A percentile compares a stretch with the other conserved stretches of the same genome.
Evolutionary conservation across 2,888 invertebrate species (phyloP).

Genomic region (Sussaba pulchella): DNA sequence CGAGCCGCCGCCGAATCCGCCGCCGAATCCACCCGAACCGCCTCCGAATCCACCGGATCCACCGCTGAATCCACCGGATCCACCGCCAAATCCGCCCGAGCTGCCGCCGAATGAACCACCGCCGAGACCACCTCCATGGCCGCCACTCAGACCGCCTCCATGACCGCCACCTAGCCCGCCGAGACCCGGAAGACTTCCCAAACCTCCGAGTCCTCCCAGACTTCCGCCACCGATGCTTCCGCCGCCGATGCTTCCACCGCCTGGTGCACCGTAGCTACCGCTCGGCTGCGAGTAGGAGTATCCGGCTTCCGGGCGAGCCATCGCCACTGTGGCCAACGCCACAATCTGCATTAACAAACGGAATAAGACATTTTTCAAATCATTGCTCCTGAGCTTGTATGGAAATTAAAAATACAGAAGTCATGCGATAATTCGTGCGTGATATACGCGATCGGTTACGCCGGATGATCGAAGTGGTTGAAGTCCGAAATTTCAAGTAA

Average conservation of each 20-base stretch:
- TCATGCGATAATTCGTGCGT: neutral
- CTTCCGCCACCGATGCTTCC: slow-evolving; percentile 49
- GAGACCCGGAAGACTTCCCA: slow-evolving; percentile 65
- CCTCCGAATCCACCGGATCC: slow-evolving; percentile 79
- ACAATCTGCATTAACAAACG: slow-evolving; percentile 76
- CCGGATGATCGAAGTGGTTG: no score
- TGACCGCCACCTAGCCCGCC: slow-evolving; percentile 63
- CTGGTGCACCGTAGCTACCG: slow-evolving; percentile 78
- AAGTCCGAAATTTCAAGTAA: no score
- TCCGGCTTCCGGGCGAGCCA: slow-evolving; percentile 83
- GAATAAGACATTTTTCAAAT: neutral
- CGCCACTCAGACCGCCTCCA: slow-evolving; percentile 60
- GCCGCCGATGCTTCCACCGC: slow-evolving; percentile 71
- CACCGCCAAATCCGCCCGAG: slow-evolving; percentile 76
- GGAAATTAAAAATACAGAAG: neutral
- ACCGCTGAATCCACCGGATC: slow-evolving; percentile 83
- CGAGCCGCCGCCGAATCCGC: slow-evolving; percentile 70
- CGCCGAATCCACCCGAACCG: slow-evolving; percentile 72
- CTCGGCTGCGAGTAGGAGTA: slow-evolving; percentile 77
- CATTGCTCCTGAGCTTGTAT: neutral
- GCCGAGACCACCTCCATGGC: slow-evolving; percentile 81
- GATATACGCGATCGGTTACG: neutral
- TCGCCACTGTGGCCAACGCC: slow-evolving; percentile 81
- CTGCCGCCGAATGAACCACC: slow-evolving; percentile 64
- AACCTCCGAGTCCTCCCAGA: slow-evolving; percentile 69